Evolutionary conservation across 2,113 vertebrate genomes (phyloP).

Genomic region (Neolamprologus falcicula): DNA sequence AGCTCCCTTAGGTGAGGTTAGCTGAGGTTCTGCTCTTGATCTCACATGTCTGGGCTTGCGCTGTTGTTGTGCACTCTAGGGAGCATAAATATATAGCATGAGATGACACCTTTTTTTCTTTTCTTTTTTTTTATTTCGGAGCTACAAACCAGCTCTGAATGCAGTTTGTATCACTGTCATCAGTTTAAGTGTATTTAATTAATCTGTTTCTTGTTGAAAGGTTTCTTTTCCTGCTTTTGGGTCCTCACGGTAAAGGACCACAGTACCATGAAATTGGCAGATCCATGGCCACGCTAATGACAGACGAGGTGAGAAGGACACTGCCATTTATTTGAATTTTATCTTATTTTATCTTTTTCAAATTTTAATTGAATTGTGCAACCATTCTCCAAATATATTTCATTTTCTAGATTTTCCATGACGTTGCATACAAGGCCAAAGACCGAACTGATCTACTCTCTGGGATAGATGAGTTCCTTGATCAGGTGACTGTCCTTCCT

Average conservation of each 20-base stretch:
- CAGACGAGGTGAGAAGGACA: constrained; percentile 80
- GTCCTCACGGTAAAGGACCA: constrained; percentile 86
- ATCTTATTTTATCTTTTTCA: background rate
- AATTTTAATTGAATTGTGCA: background rate
- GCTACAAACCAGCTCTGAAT: background rate
- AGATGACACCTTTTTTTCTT: background rate
- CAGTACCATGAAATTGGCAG: constrained; percentile 96
- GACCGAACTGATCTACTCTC: constrained; percentile 90
- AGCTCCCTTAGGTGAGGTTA: background rate
- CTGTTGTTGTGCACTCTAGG: background rate
- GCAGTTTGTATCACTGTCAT: background rate
- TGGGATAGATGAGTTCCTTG: constrained; percentile 94
- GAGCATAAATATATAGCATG: background rate
- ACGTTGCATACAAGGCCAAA: constrained; percentile 96
- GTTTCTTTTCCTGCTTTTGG: constrained; percentile 91
- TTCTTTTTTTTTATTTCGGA: background rate
- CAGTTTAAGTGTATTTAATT: background rate
- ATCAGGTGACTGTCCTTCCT: constrained; percentile 93
- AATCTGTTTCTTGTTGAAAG: constrained; percentile 58
- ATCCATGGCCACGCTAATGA: constrained; percentile 95
- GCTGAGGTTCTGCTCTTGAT: background rate
- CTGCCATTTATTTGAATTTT: background rate
- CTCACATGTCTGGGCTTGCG: background rate
- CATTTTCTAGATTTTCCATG: constrained; percentile 83
- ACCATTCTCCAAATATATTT: background rate